These are phyloP conservation scores for Remorina albescens DNA, from an alignment of 2,797 vertebrate species.

Conservation along the genomic window DNA sequence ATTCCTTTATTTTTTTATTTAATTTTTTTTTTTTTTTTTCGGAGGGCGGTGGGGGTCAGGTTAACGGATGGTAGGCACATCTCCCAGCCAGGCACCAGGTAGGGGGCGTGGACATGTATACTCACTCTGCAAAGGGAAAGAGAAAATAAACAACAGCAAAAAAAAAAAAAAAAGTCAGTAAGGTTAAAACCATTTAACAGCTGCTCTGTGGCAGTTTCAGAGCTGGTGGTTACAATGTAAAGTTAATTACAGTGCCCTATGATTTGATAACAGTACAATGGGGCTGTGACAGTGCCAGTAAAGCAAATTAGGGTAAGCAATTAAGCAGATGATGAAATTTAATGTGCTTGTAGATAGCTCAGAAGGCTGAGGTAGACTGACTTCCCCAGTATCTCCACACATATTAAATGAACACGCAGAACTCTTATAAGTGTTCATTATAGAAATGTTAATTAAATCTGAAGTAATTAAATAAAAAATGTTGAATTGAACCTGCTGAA, in stretches of 20 bases:
- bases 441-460: conserved; percentile 62
- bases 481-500: conserved; percentile 47
- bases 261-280: conserved; percentile 73
- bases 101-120: conserved; percentile 86
- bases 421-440: conserved; percentile 31
- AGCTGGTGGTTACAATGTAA: conserved; percentile 66
- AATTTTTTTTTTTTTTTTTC: conserved; percentile 19
- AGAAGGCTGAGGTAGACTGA: conserved; percentile 42
- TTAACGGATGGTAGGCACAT: conserved; percentile 84
- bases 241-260: conserved; percentile 72
- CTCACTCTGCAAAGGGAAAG: conserved; percentile 79
- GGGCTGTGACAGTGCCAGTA: conserved; percentile 63
- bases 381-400: conserved; percentile 32
- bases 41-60: not conserved
- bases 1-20: conserved; percentile 1
- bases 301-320: conserved; percentile 74
- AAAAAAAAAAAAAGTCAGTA: conserved; percentile 27
- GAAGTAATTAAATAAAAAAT: conserved; percentile 44
- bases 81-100: conserved; percentile 86
- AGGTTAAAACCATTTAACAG: conserved; percentile 60
- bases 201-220: conserved; percentile 41
- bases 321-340: conserved; percentile 74
- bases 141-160: not conserved
- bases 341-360: conserved; percentile 44
- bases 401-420: conserved; percentile 30